Conservation (phyloP, 2,113 vertebrate genomes). For the Accipiter virgatus region DNA sequence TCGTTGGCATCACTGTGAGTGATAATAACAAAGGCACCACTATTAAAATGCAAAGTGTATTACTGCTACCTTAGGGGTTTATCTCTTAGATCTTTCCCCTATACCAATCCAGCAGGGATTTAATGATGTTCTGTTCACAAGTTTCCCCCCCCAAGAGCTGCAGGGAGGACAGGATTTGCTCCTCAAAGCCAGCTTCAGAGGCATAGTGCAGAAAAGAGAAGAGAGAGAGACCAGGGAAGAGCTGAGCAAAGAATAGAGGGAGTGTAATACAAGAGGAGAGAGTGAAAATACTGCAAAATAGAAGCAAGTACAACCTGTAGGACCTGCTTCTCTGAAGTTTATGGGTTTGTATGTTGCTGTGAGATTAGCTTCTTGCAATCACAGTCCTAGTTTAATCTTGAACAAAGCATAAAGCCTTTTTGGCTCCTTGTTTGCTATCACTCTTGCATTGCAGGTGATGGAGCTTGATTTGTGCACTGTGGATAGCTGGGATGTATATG, state of each 20-base stretch:
- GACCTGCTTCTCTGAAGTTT: not conserved
- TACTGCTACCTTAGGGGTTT: slow-evolving; percentile 16
- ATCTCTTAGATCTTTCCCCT: slow-evolving; percentile 11
- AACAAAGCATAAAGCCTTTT: not conserved
- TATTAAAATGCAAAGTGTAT: slow-evolving; percentile 45
- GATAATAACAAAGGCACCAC: not conserved
- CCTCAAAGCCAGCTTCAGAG: slow-evolving; percentile 35
- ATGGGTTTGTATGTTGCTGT: not conserved
- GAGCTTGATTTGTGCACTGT: not conserved
- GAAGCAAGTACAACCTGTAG: not conserved
- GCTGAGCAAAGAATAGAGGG: not conserved
- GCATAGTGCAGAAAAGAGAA: not conserved
- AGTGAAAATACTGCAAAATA: not conserved
- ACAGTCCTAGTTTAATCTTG: not conserved
- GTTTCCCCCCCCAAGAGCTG: not conserved
- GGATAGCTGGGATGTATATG: not conserved
- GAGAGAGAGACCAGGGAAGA: not conserved
- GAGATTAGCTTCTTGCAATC: not conserved
- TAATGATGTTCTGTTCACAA: slow-evolving; percentile 41
- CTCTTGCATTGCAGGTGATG: not conserved
- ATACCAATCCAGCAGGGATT: not conserved
- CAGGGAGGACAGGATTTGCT: not conserved
- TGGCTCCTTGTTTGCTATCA: not conserved
- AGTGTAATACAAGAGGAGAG: not conserved
- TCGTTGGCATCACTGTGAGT: not conserved